Conservation (phyloP, 2,888 invertebrate species). For the Anarsia innoxiella region DNA sequence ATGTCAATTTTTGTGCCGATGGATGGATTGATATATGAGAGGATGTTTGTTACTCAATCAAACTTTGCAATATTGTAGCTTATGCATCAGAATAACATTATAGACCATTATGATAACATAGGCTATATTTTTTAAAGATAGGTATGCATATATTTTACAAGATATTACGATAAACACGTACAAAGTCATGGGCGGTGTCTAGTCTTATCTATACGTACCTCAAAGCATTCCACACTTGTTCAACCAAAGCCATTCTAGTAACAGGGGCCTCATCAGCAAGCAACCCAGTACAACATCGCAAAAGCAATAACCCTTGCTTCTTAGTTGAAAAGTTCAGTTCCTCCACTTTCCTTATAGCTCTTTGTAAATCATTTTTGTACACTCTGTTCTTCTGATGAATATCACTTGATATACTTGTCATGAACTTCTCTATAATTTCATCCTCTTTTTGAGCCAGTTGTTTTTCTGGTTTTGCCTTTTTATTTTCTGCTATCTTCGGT, state of each 20-base stretch:
- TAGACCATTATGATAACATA: no score
- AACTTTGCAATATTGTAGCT: no score
- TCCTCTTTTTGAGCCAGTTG: conserved; percentile 21
- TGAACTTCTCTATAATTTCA: conserved; percentile 53
- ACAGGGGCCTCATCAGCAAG: conserved; percentile 65
- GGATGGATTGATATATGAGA: no score
- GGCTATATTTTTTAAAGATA: no score
- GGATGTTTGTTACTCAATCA: no score
- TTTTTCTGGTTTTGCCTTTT: no score
- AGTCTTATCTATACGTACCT: conserved; percentile 47
- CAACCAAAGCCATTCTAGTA: conserved; percentile 62
- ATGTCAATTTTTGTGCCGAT: no score
- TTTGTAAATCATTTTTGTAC: conserved; percentile 58
- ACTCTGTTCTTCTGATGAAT: conserved; percentile 61
- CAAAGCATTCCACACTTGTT: conserved; percentile 72
- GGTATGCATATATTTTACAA: no score
- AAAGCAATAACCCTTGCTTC: conserved; percentile 61
- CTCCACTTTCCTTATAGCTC: conserved; percentile 47
- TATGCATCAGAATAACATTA: no score
- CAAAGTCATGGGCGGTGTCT: no score
- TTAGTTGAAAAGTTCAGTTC: conserved; percentile 54
- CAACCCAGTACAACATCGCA: conserved; percentile 73
- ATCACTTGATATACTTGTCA: conserved; percentile 51
- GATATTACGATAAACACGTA: no score
- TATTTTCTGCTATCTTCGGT: no score